Base-by-base conservation (phyloP, 2,113 vertebrate species). In the Pedetes capensis region DNA sequence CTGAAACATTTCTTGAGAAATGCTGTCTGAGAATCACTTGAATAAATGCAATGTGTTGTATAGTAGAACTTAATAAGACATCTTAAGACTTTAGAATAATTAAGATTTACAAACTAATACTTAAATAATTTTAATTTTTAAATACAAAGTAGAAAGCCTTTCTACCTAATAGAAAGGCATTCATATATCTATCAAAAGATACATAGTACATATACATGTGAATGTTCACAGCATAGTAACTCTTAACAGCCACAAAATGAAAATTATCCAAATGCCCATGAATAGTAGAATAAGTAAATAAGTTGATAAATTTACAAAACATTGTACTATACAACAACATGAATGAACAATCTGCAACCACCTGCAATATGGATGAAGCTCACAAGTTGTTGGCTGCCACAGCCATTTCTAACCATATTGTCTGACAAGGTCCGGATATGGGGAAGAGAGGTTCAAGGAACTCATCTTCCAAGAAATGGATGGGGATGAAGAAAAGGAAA, bases 1-100 rank as follows among this genome's bases (percentile, higher is more conserved):
- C 81, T 85, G 92, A 93, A 94, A 76, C 37, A 82, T 85, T 89
- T 96, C 80, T 92, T 64, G 37, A 88, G 84, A 87, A 71, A 79
- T 11, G 53, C 27, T 82, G 37, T 79, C 82, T 81, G 72, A 93
- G 81, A 88, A 93, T 91, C 66, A 87, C 47, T 80, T 76, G 47
- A 84, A 69, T 91, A 88, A 95, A 95, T 49, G 32, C n/a, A 80
- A 71, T 11, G 18, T 32, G 1, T 23, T 71, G 53, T 69, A 64
- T 61, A 93, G 51, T 23, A 92, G 63, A 90, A 88, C 8, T 93
- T 57, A 69, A 42, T 29, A 64, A 84, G 66, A 12, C 6, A 34
- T 91, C 49, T 25, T 1, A 27, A 91, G 37, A 25, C 32, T 85
- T 95, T 32, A 79, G 63, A 74, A 93, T 64, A 76, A 49, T 79